Percentiles rank a stretch among this genome's conserved stretches.
Evolutionary conservation across 2,888 invertebrate species (phyloP).

Genomic region (Cetonia aurata): DNA sequence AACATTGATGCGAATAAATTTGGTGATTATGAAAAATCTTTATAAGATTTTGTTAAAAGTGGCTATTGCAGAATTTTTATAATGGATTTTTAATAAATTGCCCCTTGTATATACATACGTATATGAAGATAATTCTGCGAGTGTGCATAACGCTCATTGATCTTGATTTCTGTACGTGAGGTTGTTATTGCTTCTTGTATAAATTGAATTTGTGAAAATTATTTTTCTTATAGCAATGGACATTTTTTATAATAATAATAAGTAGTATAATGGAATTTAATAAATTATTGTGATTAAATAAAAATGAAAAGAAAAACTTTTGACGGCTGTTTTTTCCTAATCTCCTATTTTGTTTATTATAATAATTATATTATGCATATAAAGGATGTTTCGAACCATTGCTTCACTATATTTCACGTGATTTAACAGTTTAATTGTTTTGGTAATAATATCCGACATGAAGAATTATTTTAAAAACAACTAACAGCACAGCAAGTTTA

Average conservation of each 20-base stretch:
- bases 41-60: too few relatives aligned
- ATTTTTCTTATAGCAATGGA: conserved; percentile 43
- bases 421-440: too few relatives aligned
- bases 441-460: too few relatives aligned
- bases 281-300: conserved; percentile 46
- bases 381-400: too few relatives aligned
- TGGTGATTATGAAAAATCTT: too few relatives aligned
- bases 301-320: conserved; percentile 24
- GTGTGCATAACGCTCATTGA: conserved; percentile 23
- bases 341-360: conserved; percentile 4
- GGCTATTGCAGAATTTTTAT: too few relatives aligned
- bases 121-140: conserved; percentile 7
- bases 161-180: conserved; percentile 37
- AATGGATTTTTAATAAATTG: too few relatives aligned
- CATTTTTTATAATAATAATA: conserved; percentile 43
- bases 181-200: conserved; percentile 37
- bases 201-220: conserved; percentile 43
- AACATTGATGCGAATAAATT: too few relatives aligned
- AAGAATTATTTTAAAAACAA: too few relatives aligned
- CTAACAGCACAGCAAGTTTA: too few relatives aligned
- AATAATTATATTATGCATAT: too few relatives aligned
- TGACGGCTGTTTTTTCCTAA: conserved; percentile 32
- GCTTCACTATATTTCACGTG: too few relatives aligned
- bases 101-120: not conserved
- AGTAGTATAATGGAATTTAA: conserved; percentile 45